Base-by-base conservation (phyloP, 2,113 vertebrate genomes). In the Myxocyprinus asiaticus region DNA sequence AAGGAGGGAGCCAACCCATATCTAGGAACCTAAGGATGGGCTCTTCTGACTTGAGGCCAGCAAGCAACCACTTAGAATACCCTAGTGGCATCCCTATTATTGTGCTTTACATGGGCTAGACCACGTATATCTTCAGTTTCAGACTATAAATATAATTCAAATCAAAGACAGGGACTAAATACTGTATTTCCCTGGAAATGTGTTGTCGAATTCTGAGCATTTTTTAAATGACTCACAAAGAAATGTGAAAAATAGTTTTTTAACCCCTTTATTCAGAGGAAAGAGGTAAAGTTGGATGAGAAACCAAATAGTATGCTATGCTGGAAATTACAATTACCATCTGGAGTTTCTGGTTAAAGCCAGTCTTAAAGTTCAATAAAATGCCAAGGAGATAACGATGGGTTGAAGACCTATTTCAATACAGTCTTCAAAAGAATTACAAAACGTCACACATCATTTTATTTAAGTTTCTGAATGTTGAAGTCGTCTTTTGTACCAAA, bases 271-370 rank as follows among this genome's bases (percentile, higher is more conserved):
- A 72, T 47, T 61, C 9, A 12, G 5, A 17, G 22, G 11, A 59
- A 59, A 10, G 0, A 59, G 4, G 9, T 17, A 59, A 10, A 59
- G 11, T 8, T 17, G 14, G 3, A 17, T 17, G 43, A 61, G n/a
- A 72, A 72, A 47, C 69, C 55, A 72, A 22, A 17, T 12, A 17
- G 69, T 59, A 59, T 12, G 9, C 69, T 72, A 59, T 72, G 55
- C 56, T 56, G 43, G 22, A 72, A 45, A 72, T 59, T 9, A 72
- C n/a, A 4, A 7, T 59, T 11, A 56, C 12, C 55, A 12, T 56
- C 55, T n/a, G n/a, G 9, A 59, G 69, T 8, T 70, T 43, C 50
- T n/a, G 67, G 22, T 43, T 7, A 70, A n/a, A 70, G 50, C 22
- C 22, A 33, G 22, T 33, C 44, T 47, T 17, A 50, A 4, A 59